Conservation (phyloP, 2,888 invertebrate genomes). For the Drosophila atripex region DNA sequence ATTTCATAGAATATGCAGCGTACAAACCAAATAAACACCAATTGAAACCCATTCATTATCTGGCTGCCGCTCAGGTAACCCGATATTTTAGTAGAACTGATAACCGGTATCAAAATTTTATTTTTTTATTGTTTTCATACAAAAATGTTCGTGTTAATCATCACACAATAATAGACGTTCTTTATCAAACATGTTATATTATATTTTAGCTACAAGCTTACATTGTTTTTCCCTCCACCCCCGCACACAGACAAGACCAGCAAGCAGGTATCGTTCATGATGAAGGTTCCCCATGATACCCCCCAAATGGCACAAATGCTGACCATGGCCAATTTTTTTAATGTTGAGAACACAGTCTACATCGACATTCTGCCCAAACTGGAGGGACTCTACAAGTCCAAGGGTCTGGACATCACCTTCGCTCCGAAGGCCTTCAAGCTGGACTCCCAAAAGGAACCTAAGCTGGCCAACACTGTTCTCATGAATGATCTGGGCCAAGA, state of each 20-base stretch:
- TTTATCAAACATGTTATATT: not conserved
- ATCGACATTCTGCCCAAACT: constrained; percentile 68
- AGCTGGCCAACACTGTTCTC: constrained; percentile 60
- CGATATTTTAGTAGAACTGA: not conserved
- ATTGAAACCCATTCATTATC: not conserved
- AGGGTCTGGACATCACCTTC: constrained; percentile 55
- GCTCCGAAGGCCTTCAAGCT: constrained; percentile 60
- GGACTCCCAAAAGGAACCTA: constrained; percentile 47
- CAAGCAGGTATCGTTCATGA: constrained; percentile 63
- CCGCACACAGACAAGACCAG: constrained; percentile 53
- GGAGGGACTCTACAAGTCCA: constrained; percentile 60
- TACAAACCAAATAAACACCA: too few relatives aligned
- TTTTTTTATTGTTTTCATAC: constrained; percentile 13
- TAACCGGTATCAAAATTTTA: constrained; percentile 27
- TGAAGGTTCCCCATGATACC: constrained; percentile 73
- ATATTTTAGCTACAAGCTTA: not conserved
- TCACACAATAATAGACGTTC: not conserved
- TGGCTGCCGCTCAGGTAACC: not conserved
- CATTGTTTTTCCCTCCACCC: not conserved
- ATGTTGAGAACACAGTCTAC: constrained; percentile 62
- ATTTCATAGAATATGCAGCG: too few relatives aligned
- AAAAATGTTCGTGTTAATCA: constrained; percentile 12
- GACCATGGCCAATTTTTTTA: constrained; percentile 65
- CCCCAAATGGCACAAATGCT: constrained; percentile 60
- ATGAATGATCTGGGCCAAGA: constrained; percentile 75